Evolutionary conservation across 2,888 invertebrate genomes (phyloP).

Genomic region (Griposia aprilina): DNA sequence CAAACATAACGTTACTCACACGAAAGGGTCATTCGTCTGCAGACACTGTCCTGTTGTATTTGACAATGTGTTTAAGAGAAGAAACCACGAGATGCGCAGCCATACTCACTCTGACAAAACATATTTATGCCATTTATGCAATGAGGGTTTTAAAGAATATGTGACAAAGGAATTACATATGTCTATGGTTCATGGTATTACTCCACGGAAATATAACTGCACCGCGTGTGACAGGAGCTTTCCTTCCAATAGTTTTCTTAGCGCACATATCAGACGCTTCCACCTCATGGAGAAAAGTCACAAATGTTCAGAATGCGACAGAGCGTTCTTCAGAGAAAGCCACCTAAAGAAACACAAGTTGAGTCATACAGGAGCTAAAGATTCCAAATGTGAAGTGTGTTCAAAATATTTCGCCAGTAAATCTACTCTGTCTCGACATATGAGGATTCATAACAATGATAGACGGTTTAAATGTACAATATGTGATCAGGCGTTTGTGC

Average conservation of each 20-base stretch:
- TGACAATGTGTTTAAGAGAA: slow-evolving; percentile 79
- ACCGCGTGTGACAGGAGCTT: slow-evolving; percentile 51
- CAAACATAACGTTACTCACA: neutral
- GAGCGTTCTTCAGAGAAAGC: slow-evolving; percentile 63
- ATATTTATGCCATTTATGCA: slow-evolving; percentile 73
- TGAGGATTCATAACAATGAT: slow-evolving; percentile 75
- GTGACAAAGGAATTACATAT: slow-evolving; percentile 69
- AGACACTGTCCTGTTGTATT: slow-evolving; percentile 81
- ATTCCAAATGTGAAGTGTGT: slow-evolving; percentile 81
- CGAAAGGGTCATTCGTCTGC: slow-evolving; percentile 71
- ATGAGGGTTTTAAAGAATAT: slow-evolving; percentile 69
- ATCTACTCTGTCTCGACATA: slow-evolving; percentile 78
- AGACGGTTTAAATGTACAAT: slow-evolving; percentile 67
- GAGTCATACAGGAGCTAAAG: slow-evolving; percentile 82
- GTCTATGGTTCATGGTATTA: slow-evolving; percentile 45
- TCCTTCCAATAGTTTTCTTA: slow-evolving; percentile 28
- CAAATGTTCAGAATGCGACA: slow-evolving; percentile 68
- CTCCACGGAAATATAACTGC: slow-evolving; percentile 31
- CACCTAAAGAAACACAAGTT: slow-evolving; percentile 79
- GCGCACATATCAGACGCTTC: slow-evolving; percentile 47
- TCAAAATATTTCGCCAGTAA: slow-evolving; percentile 75
- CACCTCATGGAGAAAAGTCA: slow-evolving; percentile 72
- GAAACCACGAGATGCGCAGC: slow-evolving; percentile 80
- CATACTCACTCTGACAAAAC: slow-evolving; percentile 64
- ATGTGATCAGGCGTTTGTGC: slow-evolving; percentile 69